Percentiles rank a stretch among this genome's conserved stretches.
These are phyloP conservation scores for Motacilla alba DNA, from an alignment of 2,113 vertebrate species.

Conservation along the genomic window DNA sequence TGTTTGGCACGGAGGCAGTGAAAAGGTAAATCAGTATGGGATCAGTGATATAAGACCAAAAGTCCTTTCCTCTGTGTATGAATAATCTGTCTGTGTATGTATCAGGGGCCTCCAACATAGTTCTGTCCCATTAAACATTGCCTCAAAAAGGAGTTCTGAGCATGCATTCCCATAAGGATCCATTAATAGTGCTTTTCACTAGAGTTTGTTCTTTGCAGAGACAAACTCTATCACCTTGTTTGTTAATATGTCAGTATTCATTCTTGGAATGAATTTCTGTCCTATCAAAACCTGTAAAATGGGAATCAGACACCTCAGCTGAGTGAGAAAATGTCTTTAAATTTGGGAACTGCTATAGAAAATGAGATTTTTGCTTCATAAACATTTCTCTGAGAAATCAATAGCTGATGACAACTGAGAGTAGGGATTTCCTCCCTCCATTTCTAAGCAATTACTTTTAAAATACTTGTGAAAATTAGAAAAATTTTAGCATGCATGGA, in stretches of 20 bases:
- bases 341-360: neutral
- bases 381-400: neutral
- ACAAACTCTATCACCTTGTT: neutral
- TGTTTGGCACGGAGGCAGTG: neutral
- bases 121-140: neutral
- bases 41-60: fast-evolving
- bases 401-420: neutral
- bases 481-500: neutral
- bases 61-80: neutral
- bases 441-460: neutral
- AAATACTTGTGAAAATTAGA: neutral
- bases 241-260: neutral
- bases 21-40: neutral
- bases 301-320: neutral
- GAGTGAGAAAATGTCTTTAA: neutral
- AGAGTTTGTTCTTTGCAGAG: neutral
- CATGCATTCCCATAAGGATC: neutral
- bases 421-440: neutral
- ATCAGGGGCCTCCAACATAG: neutral
- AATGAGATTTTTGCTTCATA: neutral
- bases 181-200: neutral
- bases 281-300: neutral
- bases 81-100: neutral
- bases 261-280: neutral
- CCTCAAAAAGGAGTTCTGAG: neutral